Conservation (phyloP, 2,113 vertebrate species). For the Fulmarus glacialis region DNA sequence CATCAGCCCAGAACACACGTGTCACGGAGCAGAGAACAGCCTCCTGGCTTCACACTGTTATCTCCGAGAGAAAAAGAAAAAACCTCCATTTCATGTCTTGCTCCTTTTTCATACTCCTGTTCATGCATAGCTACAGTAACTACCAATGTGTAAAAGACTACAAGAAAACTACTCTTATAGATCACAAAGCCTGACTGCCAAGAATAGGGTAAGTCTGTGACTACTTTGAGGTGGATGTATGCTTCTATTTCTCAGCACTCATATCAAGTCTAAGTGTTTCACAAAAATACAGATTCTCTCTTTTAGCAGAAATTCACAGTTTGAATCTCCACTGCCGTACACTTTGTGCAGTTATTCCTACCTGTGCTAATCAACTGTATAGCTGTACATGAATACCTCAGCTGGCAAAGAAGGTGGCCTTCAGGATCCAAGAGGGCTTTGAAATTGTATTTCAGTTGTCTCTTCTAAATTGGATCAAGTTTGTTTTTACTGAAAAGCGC, state of each 20-base stretch:
- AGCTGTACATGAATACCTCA: background rate
- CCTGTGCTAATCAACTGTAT: background rate
- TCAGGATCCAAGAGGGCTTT: background rate
- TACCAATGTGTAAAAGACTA: background rate
- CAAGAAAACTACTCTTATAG: background rate
- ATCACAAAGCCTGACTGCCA: background rate
- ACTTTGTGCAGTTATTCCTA: background rate
- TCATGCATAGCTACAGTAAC: background rate
- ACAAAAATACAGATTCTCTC: background rate
- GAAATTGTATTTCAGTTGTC: background rate
- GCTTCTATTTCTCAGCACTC: background rate
- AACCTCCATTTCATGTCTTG: background rate
- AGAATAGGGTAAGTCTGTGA: background rate
- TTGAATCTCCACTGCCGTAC: background rate
- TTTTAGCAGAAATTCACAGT: background rate
- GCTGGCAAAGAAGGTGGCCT: background rate
- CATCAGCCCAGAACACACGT: background rate
- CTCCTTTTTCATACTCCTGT: background rate
- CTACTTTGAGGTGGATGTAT: background rate
- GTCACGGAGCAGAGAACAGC: background rate
- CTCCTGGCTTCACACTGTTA: background rate
- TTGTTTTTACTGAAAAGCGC: background rate
- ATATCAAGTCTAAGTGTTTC: background rate
- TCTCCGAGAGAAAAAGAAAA: background rate
- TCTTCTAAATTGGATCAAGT: conserved; percentile 18